phyloP scores from a whole-genome alignment of 2,113 vertebrate genomes.

The Sinocyclocheilus rhinocerous region DNA sequence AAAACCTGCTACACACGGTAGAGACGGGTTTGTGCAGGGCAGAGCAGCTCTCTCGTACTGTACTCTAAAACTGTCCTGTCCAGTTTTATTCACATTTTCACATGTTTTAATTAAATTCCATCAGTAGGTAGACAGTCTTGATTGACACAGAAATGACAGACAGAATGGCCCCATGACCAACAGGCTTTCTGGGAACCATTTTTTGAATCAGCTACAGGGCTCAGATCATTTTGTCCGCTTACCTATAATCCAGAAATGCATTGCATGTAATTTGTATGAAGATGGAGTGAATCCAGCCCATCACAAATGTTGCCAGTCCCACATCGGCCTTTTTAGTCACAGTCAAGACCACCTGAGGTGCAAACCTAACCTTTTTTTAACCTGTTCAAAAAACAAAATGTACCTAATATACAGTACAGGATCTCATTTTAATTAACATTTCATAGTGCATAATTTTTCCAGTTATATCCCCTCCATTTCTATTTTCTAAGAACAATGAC shows the following conservation, averaged over 20 bases:
- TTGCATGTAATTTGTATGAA: neutral
- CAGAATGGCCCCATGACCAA: neutral
- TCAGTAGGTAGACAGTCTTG: neutral
- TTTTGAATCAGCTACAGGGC: neutral
- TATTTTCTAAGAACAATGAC: neutral
- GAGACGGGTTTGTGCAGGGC: too few relatives aligned
- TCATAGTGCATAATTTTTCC: neutral
- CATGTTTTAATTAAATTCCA: neutral
- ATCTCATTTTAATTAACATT: neutral
- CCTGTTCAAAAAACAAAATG: neutral
- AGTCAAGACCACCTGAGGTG: neutral
- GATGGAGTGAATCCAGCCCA: neutral
- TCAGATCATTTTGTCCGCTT: neutral
- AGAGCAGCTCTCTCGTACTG: too few relatives aligned
- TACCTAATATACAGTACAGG: neutral
- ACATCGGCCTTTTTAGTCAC: constrained; percentile 5
- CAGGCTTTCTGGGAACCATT: neutral
- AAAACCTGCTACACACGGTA: too few relatives aligned
- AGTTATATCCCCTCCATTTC: neutral
- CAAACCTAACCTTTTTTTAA: neutral
- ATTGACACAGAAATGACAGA: neutral
- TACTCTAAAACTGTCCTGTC: too few relatives aligned
- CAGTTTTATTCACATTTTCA: too few relatives aligned
- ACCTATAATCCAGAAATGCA: neutral
- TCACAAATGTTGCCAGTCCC: neutral